phyloP scores from a whole-genome alignment of 2,888 invertebrate species.

The Eristalinus aeneus region DNA sequence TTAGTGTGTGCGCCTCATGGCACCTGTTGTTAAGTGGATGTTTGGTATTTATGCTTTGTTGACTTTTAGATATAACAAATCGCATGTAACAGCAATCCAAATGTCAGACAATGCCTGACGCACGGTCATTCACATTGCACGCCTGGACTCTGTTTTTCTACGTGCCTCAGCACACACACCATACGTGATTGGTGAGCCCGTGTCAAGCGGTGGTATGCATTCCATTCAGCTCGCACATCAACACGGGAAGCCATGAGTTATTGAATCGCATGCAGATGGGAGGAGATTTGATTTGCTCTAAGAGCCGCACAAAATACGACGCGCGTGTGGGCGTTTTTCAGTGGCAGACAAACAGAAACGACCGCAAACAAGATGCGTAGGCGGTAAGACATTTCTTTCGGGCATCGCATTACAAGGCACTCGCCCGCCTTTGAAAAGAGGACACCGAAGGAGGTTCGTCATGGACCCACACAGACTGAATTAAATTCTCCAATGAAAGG shows the following conservation, averaged over 20 bases:
- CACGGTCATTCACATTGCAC: too few relatives aligned
- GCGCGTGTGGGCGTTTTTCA: background rate
- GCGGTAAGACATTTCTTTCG: background rate
- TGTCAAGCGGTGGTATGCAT: slow-evolving; percentile 11
- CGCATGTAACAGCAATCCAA: too few relatives aligned
- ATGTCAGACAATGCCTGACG: too few relatives aligned
- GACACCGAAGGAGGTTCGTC: background rate
- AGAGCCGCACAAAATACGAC: background rate
- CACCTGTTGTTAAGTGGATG: too few relatives aligned
- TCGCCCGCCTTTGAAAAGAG: background rate
- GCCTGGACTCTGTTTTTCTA: too few relatives aligned
- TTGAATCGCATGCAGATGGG: background rate
- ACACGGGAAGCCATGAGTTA: background rate
- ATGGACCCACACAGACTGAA: background rate
- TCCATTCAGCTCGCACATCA: background rate
- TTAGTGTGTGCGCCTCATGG: too few relatives aligned
- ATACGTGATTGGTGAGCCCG: too few relatives aligned
- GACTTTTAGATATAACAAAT: too few relatives aligned
- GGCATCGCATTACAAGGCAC: background rate
- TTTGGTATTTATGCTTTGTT: too few relatives aligned
- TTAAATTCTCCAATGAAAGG: background rate
- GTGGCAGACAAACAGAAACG: background rate
- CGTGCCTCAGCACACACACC: too few relatives aligned
- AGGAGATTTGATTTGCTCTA: background rate
- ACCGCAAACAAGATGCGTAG: background rate